Evolutionary conservation across 2,797 vertebrate species (phyloP), one percentile per base, ranked within the genome.

Genomic region (Borostomias antarcticus): DNA sequence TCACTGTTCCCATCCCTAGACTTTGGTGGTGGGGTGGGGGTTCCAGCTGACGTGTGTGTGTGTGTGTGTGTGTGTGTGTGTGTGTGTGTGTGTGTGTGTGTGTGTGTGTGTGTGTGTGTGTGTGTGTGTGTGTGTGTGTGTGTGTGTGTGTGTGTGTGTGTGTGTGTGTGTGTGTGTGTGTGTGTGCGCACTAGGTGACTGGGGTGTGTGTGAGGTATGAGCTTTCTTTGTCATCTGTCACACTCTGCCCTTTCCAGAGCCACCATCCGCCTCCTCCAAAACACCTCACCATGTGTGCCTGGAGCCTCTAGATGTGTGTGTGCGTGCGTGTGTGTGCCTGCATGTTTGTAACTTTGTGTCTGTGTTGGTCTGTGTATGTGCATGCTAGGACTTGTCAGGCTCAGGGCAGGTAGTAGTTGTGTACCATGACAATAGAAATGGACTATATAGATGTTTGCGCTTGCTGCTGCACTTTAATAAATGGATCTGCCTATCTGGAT

Each of bases 211-310:
- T 82, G 78, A 79, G 68, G 66, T 62, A 15, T 57, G 64, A 79
- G 67, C 76, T 68, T 85, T 85, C 79, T 89, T 85, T 89, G 78
- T 88, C 85, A 85, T 65, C 70, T 81, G 82, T 81, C 81, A 80
- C 70, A 54, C 72, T 66, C 75, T 89, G 85, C 78, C 86, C 86
- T 89, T 90, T 88, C 80, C 78, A 67, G 51, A 76, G 73, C 77
- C 76, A 15, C 74, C 71, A 79, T 80, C 19, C n/a, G 4, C 30
- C 28, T 37, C 21, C 60, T 26, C 57, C 10, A 23, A 2, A 33
- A 50, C 30, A 28, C 40, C 37, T 21, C 35, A 26, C 13, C 19
- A 26, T 25, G 29, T 35, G 63, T 50, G 13, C 37, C 61, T 75
- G 1, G 74, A 62, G 59, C 29, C 51, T 10, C 4, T 19, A 15